Conservation (phyloP, 2,888 invertebrate genomes). For the Microchrysa polita region DNA sequence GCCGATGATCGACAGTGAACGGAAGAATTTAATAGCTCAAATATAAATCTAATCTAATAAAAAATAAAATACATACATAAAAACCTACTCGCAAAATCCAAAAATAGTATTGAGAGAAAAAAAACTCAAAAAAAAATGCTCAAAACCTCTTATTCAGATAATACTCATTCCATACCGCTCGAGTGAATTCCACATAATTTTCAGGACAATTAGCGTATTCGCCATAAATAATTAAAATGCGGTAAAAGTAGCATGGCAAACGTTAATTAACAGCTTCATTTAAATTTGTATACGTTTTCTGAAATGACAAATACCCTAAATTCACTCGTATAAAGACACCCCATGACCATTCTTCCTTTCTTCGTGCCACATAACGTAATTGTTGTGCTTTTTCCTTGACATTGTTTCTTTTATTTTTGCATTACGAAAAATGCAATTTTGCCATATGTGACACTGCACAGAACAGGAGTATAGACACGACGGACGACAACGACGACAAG, state of each 20-base stretch:
- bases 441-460: constrained; percentile 26
- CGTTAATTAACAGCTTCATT: constrained; percentile 43
- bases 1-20: too few relatives aligned
- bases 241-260: constrained; percentile 23
- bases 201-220: constrained; percentile 37
- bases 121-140: not conserved
- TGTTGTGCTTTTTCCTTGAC: not conserved
- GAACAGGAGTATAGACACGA: too few relatives aligned
- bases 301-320: constrained; percentile 21
- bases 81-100: too few relatives aligned
- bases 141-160: not conserved
- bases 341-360: too few relatives aligned
- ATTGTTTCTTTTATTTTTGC: too few relatives aligned
- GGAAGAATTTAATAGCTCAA: too few relatives aligned
- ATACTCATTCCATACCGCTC: not conserved
- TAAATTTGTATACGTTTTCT: constrained; percentile 13
- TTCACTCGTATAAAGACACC: too few relatives aligned
- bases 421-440: not conserved
- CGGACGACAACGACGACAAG: too few relatives aligned
- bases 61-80: too few relatives aligned
- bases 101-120: too few relatives aligned
- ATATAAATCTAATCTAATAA: too few relatives aligned
- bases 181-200: constrained; percentile 33
- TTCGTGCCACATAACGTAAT: too few relatives aligned
- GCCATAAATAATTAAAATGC: constrained; percentile 37